Percentiles rank a stretch among this genome's conserved stretches.
Evolutionary conservation across 2,888 invertebrate species (phyloP).

Genomic region (Myopa testacea): DNA sequence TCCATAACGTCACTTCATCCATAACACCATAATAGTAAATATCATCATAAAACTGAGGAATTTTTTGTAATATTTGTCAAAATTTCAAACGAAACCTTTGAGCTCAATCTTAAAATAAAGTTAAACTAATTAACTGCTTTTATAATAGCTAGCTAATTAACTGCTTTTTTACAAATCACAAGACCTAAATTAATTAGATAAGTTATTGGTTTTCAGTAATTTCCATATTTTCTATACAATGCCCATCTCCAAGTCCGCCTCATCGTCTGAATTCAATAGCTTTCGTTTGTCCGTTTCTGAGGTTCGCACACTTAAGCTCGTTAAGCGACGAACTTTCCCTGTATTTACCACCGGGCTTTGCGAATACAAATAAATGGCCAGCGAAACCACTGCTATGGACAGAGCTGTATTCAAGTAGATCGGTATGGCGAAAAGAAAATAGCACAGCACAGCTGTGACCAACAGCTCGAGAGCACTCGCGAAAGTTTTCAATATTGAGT

Average conservation of each 20-base stretch:
- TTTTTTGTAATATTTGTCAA: too few relatives aligned
- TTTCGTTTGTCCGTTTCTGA: constrained; percentile 51
- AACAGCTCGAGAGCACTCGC: constrained; percentile 93
- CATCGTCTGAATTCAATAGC: constrained; percentile 57
- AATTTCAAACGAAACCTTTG: too few relatives aligned
- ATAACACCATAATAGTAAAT: too few relatives aligned
- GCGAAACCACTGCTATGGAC: constrained; percentile 84
- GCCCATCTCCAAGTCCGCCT: constrained; percentile 62
- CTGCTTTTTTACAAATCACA: too few relatives aligned
- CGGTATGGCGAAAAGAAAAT: constrained; percentile 85
- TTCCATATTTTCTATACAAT: constrained; percentile 54
- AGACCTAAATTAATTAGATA: constrained; percentile 3
- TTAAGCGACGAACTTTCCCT: constrained; percentile 60
- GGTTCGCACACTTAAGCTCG: constrained; percentile 46
- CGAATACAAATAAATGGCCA: constrained; percentile 88
- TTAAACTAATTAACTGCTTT: too few relatives aligned
- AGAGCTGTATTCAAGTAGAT: constrained; percentile 84
- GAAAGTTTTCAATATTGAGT: constrained; percentile 95
- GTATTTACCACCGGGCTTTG: constrained; percentile 85
- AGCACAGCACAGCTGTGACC: constrained; percentile 90
- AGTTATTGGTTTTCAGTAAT: constrained; percentile 2
- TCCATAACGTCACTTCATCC: too few relatives aligned
- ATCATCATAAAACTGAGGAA: too few relatives aligned
- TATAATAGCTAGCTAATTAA: too few relatives aligned
- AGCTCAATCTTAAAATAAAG: too few relatives aligned